Base-by-base conservation (phyloP, 2,888 invertebrate genomes). In the Dynastes tityus region DNA sequence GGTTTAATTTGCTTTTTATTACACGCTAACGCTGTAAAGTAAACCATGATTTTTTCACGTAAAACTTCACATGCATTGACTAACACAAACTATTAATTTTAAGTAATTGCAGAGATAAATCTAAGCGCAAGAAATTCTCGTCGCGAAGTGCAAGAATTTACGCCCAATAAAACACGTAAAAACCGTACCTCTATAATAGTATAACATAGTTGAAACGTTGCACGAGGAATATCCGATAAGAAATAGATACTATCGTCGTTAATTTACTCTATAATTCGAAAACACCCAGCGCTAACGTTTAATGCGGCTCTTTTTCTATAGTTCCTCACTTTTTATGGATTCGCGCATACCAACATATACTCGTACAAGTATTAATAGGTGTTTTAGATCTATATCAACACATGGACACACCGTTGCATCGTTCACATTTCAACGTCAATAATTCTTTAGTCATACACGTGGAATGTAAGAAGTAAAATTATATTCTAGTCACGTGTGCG, bases 401-500 rank as follows among this genome's bases (percentile, higher is more conserved):
- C 32, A 5, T 27, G 37, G 27, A 32, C 55, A 71, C 71, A 37
- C 32, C 32, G 32, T 37, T 13, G 71, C 71, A 55, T 55, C 55
- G 71, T 71, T 71, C 55, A 71, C 53, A 71, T 71, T 71, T 71
- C 55, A 71, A 71, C 37, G 53, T 71, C 55, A 71, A 71, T 71
- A 71, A 71, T 71, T 71, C 71, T 55, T 71, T 32, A 73, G 58
- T 40, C 27, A 73, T 73, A 73, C 16, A 58, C 58, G 22, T 40
- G 58, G 61, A 73, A 73, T 61, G 73, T 73, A 61, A 73, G 58
- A 73, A 22, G 40, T 73, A 58, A 58, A 73, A 73, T 73, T 73
- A 58, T 58, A 73, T 73, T 73, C 73, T 22, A 58, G 73, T 73
- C 73, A 73, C 73, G 73, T 73, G 73, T 73, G 73, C 61, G 40